phyloP scores from a whole-genome alignment of 2,888 invertebrate species.

The Drosophila bunnanda region DNA sequence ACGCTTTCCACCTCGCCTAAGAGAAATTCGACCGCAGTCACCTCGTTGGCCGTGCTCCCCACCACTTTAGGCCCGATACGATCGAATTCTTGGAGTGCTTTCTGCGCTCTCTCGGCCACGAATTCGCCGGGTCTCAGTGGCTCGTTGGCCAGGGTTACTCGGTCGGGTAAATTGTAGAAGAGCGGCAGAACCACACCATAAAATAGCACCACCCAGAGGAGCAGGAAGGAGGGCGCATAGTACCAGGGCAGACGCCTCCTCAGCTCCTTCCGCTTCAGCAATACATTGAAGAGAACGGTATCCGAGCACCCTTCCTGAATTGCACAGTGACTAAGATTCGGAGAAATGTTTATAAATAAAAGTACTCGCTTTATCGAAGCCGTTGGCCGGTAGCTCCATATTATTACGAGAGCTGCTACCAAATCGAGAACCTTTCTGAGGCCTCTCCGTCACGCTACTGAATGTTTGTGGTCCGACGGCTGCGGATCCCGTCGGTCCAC shows the following conservation, averaged over 20 bases:
- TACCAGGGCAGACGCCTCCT: constrained; percentile 64
- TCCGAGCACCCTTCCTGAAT: constrained; percentile 13
- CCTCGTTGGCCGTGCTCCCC: constrained; percentile 90
- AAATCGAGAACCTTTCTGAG: constrained; percentile 7
- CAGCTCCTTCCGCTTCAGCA: constrained; percentile 10
- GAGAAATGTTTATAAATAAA: constrained; percentile 9
- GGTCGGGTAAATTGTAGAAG: constrained; percentile 71
- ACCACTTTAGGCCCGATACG: constrained; percentile 89
- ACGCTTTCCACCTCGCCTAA: constrained; percentile 70
- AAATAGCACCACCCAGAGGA: constrained; percentile 76
- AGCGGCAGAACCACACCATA: constrained; percentile 69
- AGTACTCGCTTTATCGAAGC: constrained; percentile 27
- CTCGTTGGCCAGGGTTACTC: constrained; percentile 66
- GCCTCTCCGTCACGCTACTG: constrained; percentile 17
- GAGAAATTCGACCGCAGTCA: constrained; percentile 86
- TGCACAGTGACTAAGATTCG: not conserved
- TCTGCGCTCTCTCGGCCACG: constrained; percentile 88
- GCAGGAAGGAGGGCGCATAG: constrained; percentile 68
- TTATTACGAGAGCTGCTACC: constrained; percentile 1
- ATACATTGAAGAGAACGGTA: constrained; percentile 24
- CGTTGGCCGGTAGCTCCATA: constrained; percentile 8
- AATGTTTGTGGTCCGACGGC: constrained; percentile 7
- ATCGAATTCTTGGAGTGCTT: constrained; percentile 87
- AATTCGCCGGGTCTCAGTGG: constrained; percentile 85
- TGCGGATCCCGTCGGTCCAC: not conserved